Evolutionary conservation across 2,113 vertebrate genomes (phyloP), one percentile per base, ranked within the genome.

Genomic region (Mastomys coucha): DNA sequence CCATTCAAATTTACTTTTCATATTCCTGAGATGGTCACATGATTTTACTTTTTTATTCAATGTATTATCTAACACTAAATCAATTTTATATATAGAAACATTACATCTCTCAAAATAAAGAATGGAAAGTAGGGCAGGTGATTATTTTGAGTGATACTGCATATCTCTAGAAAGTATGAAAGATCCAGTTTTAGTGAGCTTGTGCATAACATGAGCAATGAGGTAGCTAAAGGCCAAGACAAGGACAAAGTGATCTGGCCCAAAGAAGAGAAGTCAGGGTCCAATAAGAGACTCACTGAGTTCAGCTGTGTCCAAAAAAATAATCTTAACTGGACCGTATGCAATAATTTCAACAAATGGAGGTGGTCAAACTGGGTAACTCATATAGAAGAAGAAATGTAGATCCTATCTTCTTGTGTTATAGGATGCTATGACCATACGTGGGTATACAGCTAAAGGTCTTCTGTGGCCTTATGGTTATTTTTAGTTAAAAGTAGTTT

Each of bases 391-490:
- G 45, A 53, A 67, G 84, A n/a, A 42, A 65, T 7, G 6, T 16
- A 31, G 7, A 33, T 20, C 16, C 28, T 49, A 33, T 28, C 24
- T 3, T 84, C 13, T 24, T 26, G 5, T 63, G n/a, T 16, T 63
- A 42, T 42, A 77, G 17, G 69, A 89, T 17, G 0, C 56, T 17
- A 24, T 75, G 56, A 76, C 33, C 33, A n/a, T 76, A 67, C 81
- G 0, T 0, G 24, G 19, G 51, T 39, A 42, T 3, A 1, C 5
- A 96, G 45, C 1, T 6, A 76, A 36, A 65, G 77, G 49, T 77
- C 1, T 26, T 88, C 53, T 28, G 0, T 81, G 86, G 24, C n/a
- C 97, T 96, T 91, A 77, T 39, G 63, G 13, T 0, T 78, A 70
- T 87, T 96, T 92, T 1, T 22, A 51, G 56, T 13, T 42, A 88